Conservation (phyloP, 2,797 vertebrate species). For the Parauchenoglanis ngamensis region DNA sequence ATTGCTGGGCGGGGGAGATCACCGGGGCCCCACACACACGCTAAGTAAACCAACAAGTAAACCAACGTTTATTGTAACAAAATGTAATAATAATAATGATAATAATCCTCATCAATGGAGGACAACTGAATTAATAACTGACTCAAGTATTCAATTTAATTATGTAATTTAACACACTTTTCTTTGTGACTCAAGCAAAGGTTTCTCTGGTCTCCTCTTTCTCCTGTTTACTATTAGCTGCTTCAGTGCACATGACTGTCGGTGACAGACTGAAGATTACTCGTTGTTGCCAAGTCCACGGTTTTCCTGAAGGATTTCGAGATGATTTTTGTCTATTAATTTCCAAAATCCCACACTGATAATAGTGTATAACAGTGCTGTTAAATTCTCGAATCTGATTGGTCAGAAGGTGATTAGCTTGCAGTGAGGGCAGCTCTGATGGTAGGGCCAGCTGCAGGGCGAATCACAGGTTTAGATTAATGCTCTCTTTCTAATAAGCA, state of each 20-base stretch:
- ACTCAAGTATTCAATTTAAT: neutral
- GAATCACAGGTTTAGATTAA: neutral
- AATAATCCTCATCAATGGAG: too few species aligned
- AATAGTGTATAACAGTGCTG: neutral
- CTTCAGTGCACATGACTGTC: neutral
- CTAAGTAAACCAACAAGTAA: neutral
- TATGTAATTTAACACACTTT: neutral
- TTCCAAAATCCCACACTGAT: too few species aligned
- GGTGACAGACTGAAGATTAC: neutral
- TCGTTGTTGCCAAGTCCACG: neutral
- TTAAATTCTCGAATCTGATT: neutral
- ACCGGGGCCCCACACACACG: neutral
- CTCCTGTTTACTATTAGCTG: neutral
- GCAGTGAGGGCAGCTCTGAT: neutral
- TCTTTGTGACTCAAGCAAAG: neutral
- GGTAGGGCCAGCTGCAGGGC: neutral
- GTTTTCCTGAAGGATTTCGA: neutral
- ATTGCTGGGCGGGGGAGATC: conserved; percentile 23
- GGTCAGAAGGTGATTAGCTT: neutral
- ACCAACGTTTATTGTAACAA: neutral
- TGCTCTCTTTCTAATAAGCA: neutral
- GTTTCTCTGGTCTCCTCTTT: neutral
- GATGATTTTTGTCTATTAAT: neutral
- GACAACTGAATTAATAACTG: neutral
- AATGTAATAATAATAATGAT: neutral